Conservation (phyloP, 2,113 vertebrate genomes). For the Genyomyrus donnyi region DNA sequence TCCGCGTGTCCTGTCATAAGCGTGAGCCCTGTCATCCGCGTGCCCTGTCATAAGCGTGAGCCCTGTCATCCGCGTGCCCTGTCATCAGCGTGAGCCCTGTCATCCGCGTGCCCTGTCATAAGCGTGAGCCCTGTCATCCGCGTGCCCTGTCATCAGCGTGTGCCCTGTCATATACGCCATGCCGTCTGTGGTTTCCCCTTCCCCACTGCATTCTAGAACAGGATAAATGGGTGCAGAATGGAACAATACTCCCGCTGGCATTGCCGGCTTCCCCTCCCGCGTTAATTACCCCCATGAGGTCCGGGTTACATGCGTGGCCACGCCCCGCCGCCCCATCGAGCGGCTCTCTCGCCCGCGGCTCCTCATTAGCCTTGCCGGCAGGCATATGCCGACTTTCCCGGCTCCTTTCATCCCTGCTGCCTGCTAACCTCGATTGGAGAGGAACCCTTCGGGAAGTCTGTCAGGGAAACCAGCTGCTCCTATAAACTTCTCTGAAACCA, state of each 20-base stretch:
- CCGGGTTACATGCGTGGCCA: background rate
- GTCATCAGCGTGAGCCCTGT: too few species aligned
- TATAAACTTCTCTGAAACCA: background rate
- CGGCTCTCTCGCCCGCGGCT: background rate
- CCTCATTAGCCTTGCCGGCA: background rate
- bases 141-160: too few species aligned
- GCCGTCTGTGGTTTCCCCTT: background rate
- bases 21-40: too few species aligned
- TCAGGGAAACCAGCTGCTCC: background rate
- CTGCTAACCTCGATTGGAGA: background rate
- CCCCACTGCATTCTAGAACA: background rate
- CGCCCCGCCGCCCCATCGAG: background rate
- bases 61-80: too few species aligned
- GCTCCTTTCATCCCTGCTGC: background rate
- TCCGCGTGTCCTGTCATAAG: too few species aligned
- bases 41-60: too few species aligned
- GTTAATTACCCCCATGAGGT: background rate
- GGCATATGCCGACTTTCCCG: background rate
- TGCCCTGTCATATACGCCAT: background rate
- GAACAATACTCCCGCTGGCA: background rate
- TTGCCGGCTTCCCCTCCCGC: background rate
- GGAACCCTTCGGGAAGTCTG: background rate
- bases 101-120: too few species aligned
- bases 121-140: too few species aligned
- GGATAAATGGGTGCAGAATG: background rate